phyloP scores from a whole-genome alignment of 2,888 invertebrate genomes.

The Drosophila affinis region DNA sequence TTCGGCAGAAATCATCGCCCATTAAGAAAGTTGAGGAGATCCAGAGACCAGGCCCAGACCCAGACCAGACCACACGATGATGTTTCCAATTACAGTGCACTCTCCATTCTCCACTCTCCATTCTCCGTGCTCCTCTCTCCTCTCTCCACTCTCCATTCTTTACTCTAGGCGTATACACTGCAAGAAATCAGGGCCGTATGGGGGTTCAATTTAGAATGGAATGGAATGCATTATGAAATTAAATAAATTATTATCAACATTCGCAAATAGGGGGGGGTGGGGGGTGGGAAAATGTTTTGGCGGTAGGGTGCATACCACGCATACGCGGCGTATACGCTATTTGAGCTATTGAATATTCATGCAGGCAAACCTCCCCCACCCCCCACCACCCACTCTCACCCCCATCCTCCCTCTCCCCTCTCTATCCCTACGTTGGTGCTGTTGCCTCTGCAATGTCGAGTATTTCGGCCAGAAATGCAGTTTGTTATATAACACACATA shows the following conservation, averaged over 20 bases:
- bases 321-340: slow-evolving; percentile 75
- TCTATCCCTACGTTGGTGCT: too few species aligned
- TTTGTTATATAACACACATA: slow-evolving; percentile 81
- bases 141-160: too few species aligned
- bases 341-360: slow-evolving; percentile 78
- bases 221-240: slow-evolving; percentile 60
- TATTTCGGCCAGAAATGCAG: slow-evolving; percentile 71
- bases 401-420: not conserved
- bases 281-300: not conserved
- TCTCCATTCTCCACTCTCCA: slow-evolving; percentile 8
- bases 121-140: not conserved
- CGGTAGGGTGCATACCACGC: slow-evolving; percentile 23
- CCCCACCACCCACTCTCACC: slow-evolving; percentile 9
- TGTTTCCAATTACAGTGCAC: slow-evolving; percentile 46
- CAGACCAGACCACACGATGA: slow-evolving; percentile 14
- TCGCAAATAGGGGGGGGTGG: slow-evolving; percentile 21
- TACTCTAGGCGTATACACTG: slow-evolving; percentile 37
- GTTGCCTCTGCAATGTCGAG: slow-evolving; percentile 27
- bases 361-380: slow-evolving; percentile 51
- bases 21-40: slow-evolving; percentile 57
- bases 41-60: too few species aligned
- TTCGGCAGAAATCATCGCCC: slow-evolving; percentile 52
- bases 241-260: slow-evolving; percentile 76
- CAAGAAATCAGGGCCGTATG: slow-evolving; percentile 3
- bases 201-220: slow-evolving; percentile 26